Evolutionary conservation across 2,888 invertebrate species (phyloP), one percentile per base, ranked within the genome.

Genomic region (Drosophila monieri): DNA sequence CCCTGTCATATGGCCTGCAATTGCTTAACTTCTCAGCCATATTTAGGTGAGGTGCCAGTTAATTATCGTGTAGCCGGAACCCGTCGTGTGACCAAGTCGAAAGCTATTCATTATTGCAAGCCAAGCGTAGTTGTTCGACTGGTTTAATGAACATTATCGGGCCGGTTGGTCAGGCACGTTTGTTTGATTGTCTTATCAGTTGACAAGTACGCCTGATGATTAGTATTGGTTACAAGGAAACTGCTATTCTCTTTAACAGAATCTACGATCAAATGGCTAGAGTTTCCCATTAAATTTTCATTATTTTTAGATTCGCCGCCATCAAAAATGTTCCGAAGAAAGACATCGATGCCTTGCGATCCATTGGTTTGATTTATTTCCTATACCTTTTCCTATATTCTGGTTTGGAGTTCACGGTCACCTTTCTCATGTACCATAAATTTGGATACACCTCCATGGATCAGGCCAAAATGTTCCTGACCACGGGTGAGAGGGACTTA

Each of bases 401-500:
- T 56, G 99, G 99, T 2, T 93, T 99, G 61, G 99, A 99, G 92
- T 99, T 99, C 90, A 99, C 99, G 0, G 93, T 99, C 35, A 98
- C 99, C 56, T 99, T 99, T 93, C 93, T 99, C 49, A 98, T 98
- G 57, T 98, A 98, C 92, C 95, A 97, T 86, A 94, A 96, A 39
- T 98, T 99, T 91, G 94, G 95, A 54, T 99, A 97, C 90, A 95
- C 95, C 58, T 97, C 98, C 47, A 97, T 98, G 96, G 96, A 98
- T 91, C 99, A 99, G 92, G 99, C 99, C 6, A 97, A 96, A 94
- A 98, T 99, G 97, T 99, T 99, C 91, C 94, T 98, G 84, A 95
- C 95, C 58, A 97, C 98, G 87, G 99, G 99, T 92, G 8, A 5
- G 25, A 90, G 92, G 90, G 3, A 5, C 0, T 54, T 14, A n/a